Evolutionary conservation across 2,888 invertebrate species (phyloP), one percentile per base, ranked within the genome.

Genomic region (Pseudoips prasinana): DNA sequence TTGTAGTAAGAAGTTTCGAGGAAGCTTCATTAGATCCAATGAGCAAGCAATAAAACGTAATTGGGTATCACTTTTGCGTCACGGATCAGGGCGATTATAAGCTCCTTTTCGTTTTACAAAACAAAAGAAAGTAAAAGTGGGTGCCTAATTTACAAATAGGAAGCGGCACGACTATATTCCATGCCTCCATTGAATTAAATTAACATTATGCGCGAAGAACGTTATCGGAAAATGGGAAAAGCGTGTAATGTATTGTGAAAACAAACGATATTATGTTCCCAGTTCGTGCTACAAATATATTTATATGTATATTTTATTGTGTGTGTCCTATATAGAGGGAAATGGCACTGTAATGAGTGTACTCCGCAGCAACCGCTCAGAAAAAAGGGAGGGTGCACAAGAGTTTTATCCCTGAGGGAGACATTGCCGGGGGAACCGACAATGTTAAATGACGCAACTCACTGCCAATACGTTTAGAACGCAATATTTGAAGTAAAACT

Each of bases 331-430:
- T 66, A 70, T 80, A 76, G 75, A 71, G 69, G 46, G 55, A 66
- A 73, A 72, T 68, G 66, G 64, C 64, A 64, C 73, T 62, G 66
- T 76, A 81, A 82, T 81, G 80, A 79, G 66, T 65, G 64, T 60
- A 64, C 70, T 67, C 49, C 57, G 62, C 48, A 54, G 46, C 52
- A 60, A 52, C 58, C 57, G 46, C 45, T 61, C 62, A 58, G 59
- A 64, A 73, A 72, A 73, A 70, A 73, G 62, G 44, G 59, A 73
- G 80, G 78, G 78, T 73, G 71, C 68, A 51, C 51, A 65, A 69
- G 62, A 57, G 50, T 61, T 58, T 51, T 46, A 63, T 55, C 51
- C 56, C 41, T n/a, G 22, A 19, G 50, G 41, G 54, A 49, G 46
- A 43, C 30, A 39, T 45, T 39, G 41, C 38, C 48, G 37, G 25